Conservation (phyloP, 2,113 vertebrate genomes). For the Eira barbara region DNA sequence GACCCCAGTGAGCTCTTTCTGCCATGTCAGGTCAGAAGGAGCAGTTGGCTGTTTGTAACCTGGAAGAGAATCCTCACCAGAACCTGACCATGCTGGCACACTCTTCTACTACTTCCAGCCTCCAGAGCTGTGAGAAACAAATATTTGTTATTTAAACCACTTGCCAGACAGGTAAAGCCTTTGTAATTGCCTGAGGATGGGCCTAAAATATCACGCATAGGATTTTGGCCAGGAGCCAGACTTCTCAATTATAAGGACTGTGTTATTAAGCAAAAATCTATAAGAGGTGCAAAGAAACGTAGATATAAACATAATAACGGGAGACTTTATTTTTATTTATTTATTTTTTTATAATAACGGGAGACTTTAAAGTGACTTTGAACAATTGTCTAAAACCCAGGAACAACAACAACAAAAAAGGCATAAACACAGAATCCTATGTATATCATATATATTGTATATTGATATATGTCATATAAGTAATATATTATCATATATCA, state of each 20-base stretch:
- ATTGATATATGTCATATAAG: neutral
- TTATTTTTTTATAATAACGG: no score
- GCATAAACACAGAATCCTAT: neutral
- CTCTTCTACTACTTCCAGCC: neutral
- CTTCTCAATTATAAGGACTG: neutral
- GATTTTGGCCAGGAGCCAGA: neutral
- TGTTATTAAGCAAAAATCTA: neutral
- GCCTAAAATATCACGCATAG: neutral
- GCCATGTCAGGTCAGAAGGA: neutral
- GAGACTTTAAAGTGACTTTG: neutral
- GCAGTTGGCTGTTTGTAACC: neutral
- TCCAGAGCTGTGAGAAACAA: neutral
- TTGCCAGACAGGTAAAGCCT: neutral
- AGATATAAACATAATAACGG: neutral
- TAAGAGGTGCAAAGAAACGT: neutral
- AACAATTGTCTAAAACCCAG: neutral
- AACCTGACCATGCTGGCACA: neutral
- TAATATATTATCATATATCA: neutral
- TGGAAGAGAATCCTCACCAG: neutral
- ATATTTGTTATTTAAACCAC: neutral
- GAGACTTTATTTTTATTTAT: no score
- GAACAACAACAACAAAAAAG: neutral
- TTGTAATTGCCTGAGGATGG: neutral
- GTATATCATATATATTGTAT: neutral
- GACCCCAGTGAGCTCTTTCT: neutral